Base-by-base conservation (phyloP, 2,797 vertebrate genomes). In the Parambassis ranga region DNA sequence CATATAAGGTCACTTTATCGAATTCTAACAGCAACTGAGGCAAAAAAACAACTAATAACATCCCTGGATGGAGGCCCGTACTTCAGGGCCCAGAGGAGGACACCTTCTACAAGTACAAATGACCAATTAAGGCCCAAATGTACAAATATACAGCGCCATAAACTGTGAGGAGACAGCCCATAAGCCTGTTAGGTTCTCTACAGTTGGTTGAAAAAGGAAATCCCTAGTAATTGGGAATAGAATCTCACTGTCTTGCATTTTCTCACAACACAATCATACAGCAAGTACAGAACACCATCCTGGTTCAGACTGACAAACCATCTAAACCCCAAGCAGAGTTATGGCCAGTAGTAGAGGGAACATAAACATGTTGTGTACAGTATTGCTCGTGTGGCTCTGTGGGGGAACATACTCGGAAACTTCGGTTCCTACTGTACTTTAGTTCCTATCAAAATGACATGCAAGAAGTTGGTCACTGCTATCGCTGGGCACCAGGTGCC, bases 1-100 rank as follows among this genome's bases (percentile, higher is more conserved):
- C 71, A 65, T 83, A 74, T 89, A 92, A 91, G 90, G 90, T 91
- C 84, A 86, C 69, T 64, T 65, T 84, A 92, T 92, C 65, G 85
- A 85, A 87, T 87, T 89, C 71, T 36, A 55, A 65, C 79, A 43
- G 46, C 49, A 62, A 35, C 64, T 16, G 26, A 65, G 63, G 64
- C 61, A 46, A 76, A 86, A n/a, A 79, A 62, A 4, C 33, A 11
- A 26, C 66, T 70, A 79, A 74, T 71, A 57, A 52, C 16, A 55
- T 75, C 52, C 50, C 79, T 57, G 43, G 52, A 60, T 41, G 47
- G 16, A 28, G 57, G 60, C 49, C 58, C 62, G 65, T 20, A 35
- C 20, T 39, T 64, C 26, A 26, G n/a, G n/a, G 18, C 14, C 42
- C 31, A 10, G 59, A 62, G 18, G 13, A 44, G 20, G 22, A 55